These are phyloP conservation scores for Anolis sagrei DNA, from an alignment of 2,113 vertebrate genomes.

Conservation along the genomic window DNA sequence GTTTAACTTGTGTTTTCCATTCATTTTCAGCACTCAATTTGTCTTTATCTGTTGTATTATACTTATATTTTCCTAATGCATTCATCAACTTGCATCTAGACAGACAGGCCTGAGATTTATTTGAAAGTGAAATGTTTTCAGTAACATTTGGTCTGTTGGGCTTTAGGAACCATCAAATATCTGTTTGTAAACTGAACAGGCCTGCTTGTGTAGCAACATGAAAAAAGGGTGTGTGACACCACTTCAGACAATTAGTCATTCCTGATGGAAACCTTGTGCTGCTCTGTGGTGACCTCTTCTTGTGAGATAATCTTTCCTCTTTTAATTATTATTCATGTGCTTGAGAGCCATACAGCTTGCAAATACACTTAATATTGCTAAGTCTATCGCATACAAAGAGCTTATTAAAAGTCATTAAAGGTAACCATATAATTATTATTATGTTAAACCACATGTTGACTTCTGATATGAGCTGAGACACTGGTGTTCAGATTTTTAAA, in stretches of 20 bases:
- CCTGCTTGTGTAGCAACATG: neutral
- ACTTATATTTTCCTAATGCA: neutral
- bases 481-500: conserved; percentile 18
- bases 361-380: conserved; percentile 50
- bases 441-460: conserved; percentile 37
- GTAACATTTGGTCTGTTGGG: neutral
- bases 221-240: neutral
- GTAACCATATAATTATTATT: conserved; percentile 57
- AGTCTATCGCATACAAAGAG: conserved; percentile 49
- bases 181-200: neutral
- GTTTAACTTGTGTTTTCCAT: neutral
- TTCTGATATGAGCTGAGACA: conserved; percentile 42
- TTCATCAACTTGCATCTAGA: conserved; percentile 5
- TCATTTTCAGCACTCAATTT: neutral
- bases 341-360: conserved; percentile 21
- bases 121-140: neutral
- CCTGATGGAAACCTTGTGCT: neutral
- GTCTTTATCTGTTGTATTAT: neutral
- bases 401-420: conserved; percentile 57
- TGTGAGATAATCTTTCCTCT: conserved; percentile 19
- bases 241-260: neutral
- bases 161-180: neutral
- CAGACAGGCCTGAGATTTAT: neutral
- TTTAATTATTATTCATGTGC: conserved; percentile 6
- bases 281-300: conserved; percentile 12